Evolutionary conservation across 2,113 vertebrate species (phyloP).

Genomic region (Hypocryptadius cinnamomeus): DNA sequence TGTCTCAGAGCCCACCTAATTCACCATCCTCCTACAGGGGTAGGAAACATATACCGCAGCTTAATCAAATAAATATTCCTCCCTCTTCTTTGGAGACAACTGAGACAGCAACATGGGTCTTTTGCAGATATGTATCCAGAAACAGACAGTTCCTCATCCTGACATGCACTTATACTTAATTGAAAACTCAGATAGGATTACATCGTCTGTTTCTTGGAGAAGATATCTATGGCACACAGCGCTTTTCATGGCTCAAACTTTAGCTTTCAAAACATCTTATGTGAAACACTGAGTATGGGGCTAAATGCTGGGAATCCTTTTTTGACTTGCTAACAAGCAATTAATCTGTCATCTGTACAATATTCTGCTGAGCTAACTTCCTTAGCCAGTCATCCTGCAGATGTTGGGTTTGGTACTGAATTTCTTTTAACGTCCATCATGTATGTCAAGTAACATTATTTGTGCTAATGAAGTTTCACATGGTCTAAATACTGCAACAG

Average conservation of each 20-base stretch:
- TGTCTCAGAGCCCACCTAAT: not conserved
- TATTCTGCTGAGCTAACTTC: not conserved
- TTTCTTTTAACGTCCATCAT: not conserved
- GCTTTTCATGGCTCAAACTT: not conserved
- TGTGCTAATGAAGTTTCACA: not conserved
- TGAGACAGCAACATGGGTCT: rapidly evolving
- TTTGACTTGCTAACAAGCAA: not conserved
- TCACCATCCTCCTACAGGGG: not conserved
- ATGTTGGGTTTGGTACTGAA: not conserved
- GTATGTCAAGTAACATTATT: not conserved
- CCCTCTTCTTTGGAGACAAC: not conserved
- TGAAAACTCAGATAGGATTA: not conserved
- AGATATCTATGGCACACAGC: not conserved
- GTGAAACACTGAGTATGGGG: not conserved
- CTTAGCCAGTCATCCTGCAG: not conserved
- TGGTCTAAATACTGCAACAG: not conserved
- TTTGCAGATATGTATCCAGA: not conserved
- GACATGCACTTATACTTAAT: not conserved
- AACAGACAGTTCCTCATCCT: not conserved
- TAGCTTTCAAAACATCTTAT: not conserved
- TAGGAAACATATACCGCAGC: not conserved
- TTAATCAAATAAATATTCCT: not conserved
- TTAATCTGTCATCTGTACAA: not conserved
- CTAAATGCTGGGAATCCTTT: not conserved
- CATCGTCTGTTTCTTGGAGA: not conserved